A percentile compares a stretch with the other conserved stretches of the same genome.
Conservation (phyloP, 2,888 invertebrate species). For the Cataglyphis altisquamis region DNA sequence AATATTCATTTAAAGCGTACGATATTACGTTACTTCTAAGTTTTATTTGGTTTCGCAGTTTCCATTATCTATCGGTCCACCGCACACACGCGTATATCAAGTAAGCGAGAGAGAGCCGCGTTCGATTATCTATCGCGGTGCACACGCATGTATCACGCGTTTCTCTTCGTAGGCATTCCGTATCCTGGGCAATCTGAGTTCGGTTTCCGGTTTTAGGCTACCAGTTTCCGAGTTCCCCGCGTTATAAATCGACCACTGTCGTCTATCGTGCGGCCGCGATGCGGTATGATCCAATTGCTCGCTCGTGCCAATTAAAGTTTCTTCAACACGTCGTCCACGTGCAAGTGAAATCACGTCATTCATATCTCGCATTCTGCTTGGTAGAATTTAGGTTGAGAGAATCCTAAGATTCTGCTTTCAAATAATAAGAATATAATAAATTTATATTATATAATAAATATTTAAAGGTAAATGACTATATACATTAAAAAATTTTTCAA, state of each 20-base stretch:
- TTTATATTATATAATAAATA: background rate
- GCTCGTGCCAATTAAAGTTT: conserved; percentile 56
- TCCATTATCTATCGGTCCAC: conserved; percentile 18
- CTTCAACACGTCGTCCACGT: conserved; percentile 54
- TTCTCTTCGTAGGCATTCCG: conserved; percentile 24
- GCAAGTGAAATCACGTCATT: conserved; percentile 10
- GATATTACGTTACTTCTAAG: conserved; percentile 6
- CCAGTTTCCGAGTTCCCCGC: conserved; percentile 53
- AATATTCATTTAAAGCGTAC: background rate
- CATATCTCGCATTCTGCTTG: background rate
- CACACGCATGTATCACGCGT: conserved; percentile 17
- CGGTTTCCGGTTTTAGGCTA: conserved; percentile 58
- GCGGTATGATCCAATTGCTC: conserved; percentile 64
- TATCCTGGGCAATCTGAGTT: conserved; percentile 43
- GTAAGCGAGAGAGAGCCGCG: background rate
- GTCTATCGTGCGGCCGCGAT: conserved; percentile 44
- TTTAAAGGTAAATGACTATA: background rate
- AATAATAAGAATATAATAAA: background rate
- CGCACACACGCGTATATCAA: conserved; percentile 9
- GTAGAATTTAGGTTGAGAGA: background rate
- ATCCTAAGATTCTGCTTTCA: background rate
- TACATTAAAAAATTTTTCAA: background rate
- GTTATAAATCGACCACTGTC: conserved; percentile 39
- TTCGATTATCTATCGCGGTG: conserved; percentile 30
- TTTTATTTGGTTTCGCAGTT: conserved; percentile 36